Conservation (phyloP, 2,797 vertebrate genomes). For the Microcaecilia unicolor region DNA sequence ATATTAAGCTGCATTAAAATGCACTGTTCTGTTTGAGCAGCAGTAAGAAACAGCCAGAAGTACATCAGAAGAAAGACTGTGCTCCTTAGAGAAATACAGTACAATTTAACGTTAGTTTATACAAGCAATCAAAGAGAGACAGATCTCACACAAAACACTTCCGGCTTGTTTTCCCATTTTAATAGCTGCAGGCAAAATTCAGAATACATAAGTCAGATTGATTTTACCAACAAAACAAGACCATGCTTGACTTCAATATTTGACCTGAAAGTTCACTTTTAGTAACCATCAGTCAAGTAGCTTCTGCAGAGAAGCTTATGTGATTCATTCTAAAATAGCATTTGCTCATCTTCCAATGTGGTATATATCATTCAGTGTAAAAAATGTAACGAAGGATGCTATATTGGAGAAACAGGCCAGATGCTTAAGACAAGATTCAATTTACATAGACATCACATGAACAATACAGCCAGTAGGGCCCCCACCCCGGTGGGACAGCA, state of each 20-base stretch:
- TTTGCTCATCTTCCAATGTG: too few relatives aligned
- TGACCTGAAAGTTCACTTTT: conserved; percentile 20
- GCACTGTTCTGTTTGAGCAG: conserved; percentile 9
- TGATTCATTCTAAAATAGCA: too few relatives aligned
- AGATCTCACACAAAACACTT: conserved; percentile 20
- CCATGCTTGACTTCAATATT: conserved; percentile 21
- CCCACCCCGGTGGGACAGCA: too few relatives aligned
- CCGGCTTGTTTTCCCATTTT: conserved; percentile 25
- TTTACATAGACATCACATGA: too few relatives aligned
- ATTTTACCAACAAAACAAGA: conserved; percentile 29
- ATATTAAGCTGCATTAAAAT: conserved; percentile 11
- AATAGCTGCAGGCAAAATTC: conserved; percentile 31
- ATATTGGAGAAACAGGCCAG: too few relatives aligned
- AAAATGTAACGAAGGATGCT: too few relatives aligned
- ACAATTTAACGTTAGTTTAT: conserved; percentile 20
- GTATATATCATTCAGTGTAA: too few relatives aligned
- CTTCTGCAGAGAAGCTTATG: too few relatives aligned
- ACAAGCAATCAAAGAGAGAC: conserved; percentile 9
- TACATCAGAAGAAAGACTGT: conserved; percentile 19
- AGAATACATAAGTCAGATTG: conserved; percentile 31
- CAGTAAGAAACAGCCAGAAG: conserved; percentile 20
- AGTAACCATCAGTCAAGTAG: conserved; percentile 5
- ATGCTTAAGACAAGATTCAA: too few relatives aligned
- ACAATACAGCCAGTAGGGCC: too few relatives aligned
- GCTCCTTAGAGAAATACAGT: conserved; percentile 29